phyloP scores from a whole-genome alignment of 1,140 invertebrate species.

The Galleria mellonella region DNA sequence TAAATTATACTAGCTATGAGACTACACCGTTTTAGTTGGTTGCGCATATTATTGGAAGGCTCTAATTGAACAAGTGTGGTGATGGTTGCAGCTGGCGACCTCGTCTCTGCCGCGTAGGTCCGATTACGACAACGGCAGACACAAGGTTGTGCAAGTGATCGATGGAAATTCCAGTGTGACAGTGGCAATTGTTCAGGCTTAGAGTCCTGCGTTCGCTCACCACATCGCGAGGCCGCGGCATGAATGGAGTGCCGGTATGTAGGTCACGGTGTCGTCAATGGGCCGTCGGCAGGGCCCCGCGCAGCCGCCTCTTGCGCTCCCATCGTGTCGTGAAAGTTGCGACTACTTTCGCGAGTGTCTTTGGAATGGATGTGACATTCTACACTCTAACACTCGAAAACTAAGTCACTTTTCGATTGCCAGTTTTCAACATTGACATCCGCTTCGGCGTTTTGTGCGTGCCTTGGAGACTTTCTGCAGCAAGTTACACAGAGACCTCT shows the following conservation, averaged over 20 bases:
- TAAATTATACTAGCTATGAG: no score
- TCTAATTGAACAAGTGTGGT: conserved; percentile 72
- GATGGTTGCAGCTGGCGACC: conserved; percentile 41
- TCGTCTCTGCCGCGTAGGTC: conserved; percentile 27
- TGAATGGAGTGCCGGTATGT: conserved; percentile 68
- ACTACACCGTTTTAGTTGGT: conserved; percentile 4
- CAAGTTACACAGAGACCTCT: conserved; percentile 20
- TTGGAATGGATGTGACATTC: conserved; percentile 29
- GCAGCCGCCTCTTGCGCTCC: conserved; percentile 53
- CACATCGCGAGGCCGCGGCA: conserved; percentile 47
- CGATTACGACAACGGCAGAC: conserved; percentile 64
- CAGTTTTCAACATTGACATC: conserved; percentile 57
- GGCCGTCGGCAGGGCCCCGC: conserved; percentile 56
- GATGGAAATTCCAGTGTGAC: conserved; percentile 52
- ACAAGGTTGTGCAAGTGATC: conserved; percentile 59
- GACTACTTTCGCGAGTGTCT: conserved; percentile 65
- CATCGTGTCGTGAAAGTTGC: conserved; percentile 67
- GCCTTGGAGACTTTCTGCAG: conserved; percentile 43
- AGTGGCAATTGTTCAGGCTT: conserved; percentile 30
- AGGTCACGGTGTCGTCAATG: conserved; percentile 71
- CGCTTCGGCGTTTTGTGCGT: conserved; percentile 60
- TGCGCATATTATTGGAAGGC: conserved; percentile 34
- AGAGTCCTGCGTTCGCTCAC: conserved; percentile 44
- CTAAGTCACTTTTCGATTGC: conserved; percentile 54
- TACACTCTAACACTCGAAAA: conserved; percentile 51